These are phyloP conservation scores for Charaxes varanes DNA, from an alignment of 1,140 invertebrate species.

Conservation along the genomic window DNA sequence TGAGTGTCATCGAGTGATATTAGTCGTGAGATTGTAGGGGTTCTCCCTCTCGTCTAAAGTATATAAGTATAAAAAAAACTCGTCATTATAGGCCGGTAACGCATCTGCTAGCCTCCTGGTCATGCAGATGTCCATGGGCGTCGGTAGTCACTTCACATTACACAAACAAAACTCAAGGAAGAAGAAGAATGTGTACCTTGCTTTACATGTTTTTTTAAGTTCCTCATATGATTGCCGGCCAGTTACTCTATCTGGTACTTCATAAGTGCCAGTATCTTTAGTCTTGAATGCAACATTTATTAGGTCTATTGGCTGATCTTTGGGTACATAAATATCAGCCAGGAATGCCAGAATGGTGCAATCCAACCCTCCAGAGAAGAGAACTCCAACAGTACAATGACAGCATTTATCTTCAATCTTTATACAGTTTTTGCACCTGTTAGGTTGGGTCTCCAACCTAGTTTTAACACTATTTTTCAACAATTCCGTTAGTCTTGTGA, in stretches of 20 bases:
- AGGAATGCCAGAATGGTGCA: conserved; percentile 91
- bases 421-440: conserved; percentile 80
- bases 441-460: conserved; percentile 78
- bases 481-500: conserved; percentile 71
- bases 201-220: conserved; percentile 77
- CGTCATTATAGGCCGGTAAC: too few species aligned
- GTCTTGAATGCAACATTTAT: conserved; percentile 96
- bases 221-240: conserved; percentile 84
- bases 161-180: background rate
- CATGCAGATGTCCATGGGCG: too few species aligned
- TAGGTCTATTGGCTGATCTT: conserved; percentile 89
- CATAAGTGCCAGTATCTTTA: conserved; percentile 63
- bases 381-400: conserved; percentile 87
- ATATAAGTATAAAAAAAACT: too few species aligned
- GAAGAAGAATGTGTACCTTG: conserved; percentile 5
- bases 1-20: too few species aligned
- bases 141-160: too few species aligned
- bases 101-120: too few species aligned
- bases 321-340: conserved; percentile 82
- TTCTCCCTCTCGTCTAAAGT: too few species aligned
- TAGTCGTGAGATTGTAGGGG: too few species aligned
- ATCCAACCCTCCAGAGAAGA: conserved; percentile 97
- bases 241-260: conserved; percentile 89
- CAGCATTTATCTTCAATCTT: conserved; percentile 26
- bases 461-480: conserved; percentile 78